Evolutionary conservation across 2,888 invertebrate species (phyloP), one percentile per base, ranked within the genome.

Genomic region (Drosophila monieri): DNA sequence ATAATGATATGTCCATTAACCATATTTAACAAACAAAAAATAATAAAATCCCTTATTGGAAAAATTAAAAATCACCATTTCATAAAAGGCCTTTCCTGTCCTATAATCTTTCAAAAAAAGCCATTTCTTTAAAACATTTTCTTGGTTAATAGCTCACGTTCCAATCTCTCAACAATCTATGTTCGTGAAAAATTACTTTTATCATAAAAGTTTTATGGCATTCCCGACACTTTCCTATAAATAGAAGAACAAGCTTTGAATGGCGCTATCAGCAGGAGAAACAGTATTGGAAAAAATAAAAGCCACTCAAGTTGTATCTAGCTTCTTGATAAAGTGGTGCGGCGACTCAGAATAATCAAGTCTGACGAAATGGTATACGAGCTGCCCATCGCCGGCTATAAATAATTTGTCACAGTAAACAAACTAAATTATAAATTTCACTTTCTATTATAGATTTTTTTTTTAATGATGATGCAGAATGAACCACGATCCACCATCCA

Each of bases 371-470:
- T 43, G 25, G 32, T 25, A 25, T 18, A 35, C 48, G 25, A 61
- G 12, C 47, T 32, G 12, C 15, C 21, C 48, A 51, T 10, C 12
- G 25, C 2, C 15, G 23, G 14, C 15, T 51, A 30, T 37, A 62
- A 62, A 46, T 51, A 64, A 64, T n/a, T 39, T 10, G 39, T 41
- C 49, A 18, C 5, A 44, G 10, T 12, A 44, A 61, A 61, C n/a
- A 27, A 49, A 51, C 14, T 21, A 15, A 23, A 12, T 10, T 35
- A 21, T 15, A 9, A 51, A 44, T 41, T 69, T 68, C 70, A 59
- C 59, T 68, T 70, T 69, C 68, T 60, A 54, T 54, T 32, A 48
- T 12, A 6, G 32, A 10, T 2, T 27, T 10, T 12, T 35, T 39
- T 53, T 21, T 35, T 39, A 32, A 30, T 49, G 64, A 37, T 39